Conservation (phyloP, 2,113 vertebrate genomes). For the Tragelaphus imberbis region DNA sequence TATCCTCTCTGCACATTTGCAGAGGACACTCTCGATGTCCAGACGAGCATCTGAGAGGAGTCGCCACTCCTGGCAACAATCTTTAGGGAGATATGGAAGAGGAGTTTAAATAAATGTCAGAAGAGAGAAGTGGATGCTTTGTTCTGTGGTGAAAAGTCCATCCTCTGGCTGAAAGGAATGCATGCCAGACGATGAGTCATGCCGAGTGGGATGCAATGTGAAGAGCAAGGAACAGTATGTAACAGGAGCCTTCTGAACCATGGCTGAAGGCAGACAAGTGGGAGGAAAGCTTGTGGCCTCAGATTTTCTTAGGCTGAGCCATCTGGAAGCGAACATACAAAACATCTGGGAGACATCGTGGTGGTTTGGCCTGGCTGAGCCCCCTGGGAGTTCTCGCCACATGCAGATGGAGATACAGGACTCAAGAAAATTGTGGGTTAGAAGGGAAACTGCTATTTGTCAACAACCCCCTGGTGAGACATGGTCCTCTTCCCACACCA, state of each 20-base stretch:
- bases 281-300: not conserved
- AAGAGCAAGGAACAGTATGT: too few relatives aligned
- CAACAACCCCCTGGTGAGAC: not conserved
- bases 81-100: too few relatives aligned
- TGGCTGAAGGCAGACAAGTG: not conserved
- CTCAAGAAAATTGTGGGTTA: not conserved
- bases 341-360: not conserved
- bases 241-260: too few relatives aligned
- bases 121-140: too few relatives aligned
- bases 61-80: not conserved
- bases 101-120: too few relatives aligned
- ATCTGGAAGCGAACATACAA: constrained; percentile 6
- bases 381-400: not conserved
- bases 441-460: not conserved
- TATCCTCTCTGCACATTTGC: not conserved
- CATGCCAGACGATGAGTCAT: too few relatives aligned
- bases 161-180: too few relatives aligned
- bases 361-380: not conserved
- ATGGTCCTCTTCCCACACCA: not conserved
- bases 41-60: constrained; percentile 1
- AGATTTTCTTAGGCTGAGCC: not conserved
- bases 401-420: not conserved
- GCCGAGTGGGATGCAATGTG: too few relatives aligned
- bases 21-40: not conserved
- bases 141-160: too few relatives aligned